These are phyloP conservation scores for Leptinotarsa undecemlineata DNA, from an alignment of 1,140 invertebrate genomes.

Conservation along the genomic window DNA sequence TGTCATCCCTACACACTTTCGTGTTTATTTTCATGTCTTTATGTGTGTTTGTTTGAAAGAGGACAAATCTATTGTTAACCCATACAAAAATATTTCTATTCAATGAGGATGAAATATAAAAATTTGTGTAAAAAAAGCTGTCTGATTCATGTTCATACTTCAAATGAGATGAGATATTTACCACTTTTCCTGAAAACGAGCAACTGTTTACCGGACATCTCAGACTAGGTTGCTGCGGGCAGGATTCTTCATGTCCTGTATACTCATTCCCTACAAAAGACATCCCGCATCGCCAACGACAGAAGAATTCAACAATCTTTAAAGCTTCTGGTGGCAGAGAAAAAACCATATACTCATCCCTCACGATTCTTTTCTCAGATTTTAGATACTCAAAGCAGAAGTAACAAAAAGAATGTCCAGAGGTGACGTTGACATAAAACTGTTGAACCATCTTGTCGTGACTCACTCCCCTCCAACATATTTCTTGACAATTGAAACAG, in stretches of 20 bases:
- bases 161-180: not conserved
- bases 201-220: not conserved
- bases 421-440: not conserved
- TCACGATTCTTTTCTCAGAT: not conserved
- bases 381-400: not conserved
- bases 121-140: not conserved
- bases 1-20: no score
- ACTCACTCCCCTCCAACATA: not conserved
- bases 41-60: not conserved
- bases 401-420: not conserved
- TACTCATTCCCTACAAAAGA: not conserved
- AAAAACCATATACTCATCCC: not conserved
- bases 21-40: no score
- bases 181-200: not conserved
- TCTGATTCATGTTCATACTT: not conserved
- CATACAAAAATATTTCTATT: not conserved
- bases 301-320: not conserved
- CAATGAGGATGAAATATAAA: not conserved
- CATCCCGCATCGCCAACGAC: not conserved
- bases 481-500: not conserved
- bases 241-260: not conserved
- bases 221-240: not conserved
- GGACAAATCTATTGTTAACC: not conserved
- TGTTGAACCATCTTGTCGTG: not conserved
- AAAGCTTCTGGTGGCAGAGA: not conserved